phyloP scores from a whole-genome alignment of 2,113 vertebrate genomes.

The Hippopotamus amphibius region DNA sequence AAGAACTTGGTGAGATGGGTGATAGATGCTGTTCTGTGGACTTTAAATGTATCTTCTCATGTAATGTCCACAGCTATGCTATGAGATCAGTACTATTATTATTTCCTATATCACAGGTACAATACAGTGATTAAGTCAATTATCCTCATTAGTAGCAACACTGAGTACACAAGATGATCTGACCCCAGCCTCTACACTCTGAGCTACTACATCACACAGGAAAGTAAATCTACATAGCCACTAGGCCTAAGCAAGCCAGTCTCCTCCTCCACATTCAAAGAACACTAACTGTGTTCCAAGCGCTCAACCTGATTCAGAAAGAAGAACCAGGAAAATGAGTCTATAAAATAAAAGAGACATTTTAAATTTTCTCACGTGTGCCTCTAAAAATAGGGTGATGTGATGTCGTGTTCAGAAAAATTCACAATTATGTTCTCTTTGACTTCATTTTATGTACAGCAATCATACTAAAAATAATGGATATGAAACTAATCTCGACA shows the following conservation, averaged over 20 bases:
- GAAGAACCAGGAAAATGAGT: slow-evolving; percentile 18
- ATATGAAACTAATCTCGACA: slow-evolving; percentile 78
- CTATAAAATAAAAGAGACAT: slow-evolving; percentile 9
- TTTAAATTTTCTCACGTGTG: not conserved
- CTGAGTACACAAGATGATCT: not conserved
- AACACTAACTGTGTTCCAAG: not conserved
- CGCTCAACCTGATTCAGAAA: not conserved
- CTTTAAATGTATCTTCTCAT: not conserved
- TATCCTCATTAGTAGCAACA: not conserved
- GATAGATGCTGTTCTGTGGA: not conserved
- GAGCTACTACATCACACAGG: not conserved
- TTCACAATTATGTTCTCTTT: slow-evolving; percentile 40
- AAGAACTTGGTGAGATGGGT: not conserved
- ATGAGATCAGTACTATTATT: not conserved
- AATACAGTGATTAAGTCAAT: not conserved
- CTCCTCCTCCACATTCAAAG: not conserved
- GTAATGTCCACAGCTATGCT: not conserved
- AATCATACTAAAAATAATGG: slow-evolving; percentile 60
- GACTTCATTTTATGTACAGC: slow-evolving; percentile 33
- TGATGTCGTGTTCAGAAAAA: not conserved
- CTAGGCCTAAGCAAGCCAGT: not conserved
- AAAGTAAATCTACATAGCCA: not conserved
- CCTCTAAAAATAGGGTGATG: not conserved
- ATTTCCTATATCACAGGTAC: not conserved
- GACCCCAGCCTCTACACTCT: not conserved